Evolutionary conservation across 1,140 invertebrate species (phyloP).

Genomic region (Pogonognathellus flavescens): DNA sequence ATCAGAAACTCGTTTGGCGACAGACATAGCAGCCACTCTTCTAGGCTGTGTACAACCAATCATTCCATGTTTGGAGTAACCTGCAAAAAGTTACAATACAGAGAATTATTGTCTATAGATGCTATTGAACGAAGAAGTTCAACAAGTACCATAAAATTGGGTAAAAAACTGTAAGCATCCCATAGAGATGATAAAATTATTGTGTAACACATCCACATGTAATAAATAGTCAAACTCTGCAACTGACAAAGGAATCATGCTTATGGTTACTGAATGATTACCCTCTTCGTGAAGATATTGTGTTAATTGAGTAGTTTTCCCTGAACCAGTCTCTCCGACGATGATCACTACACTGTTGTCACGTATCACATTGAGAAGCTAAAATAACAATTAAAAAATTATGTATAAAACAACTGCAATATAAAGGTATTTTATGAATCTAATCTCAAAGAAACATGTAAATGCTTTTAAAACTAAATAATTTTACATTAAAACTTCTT

Average conservation of each 20-base stretch:
- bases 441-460: constrained; percentile 3
- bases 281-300: constrained; percentile 99
- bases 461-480: no score
- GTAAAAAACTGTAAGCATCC: background rate
- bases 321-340: constrained; percentile 98
- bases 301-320: constrained; percentile 99
- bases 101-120: constrained; percentile 6
- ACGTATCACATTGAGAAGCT: constrained; percentile 89
- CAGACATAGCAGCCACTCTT: constrained; percentile 98
- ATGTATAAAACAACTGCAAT: background rate
- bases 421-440: background rate
- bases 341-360: constrained; percentile 97
- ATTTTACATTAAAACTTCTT: no score
- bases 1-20: constrained; percentile 98
- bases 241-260: background rate
- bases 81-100: constrained; percentile 51
- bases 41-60: constrained; percentile 96
- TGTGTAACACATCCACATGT: no score
- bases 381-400: constrained; percentile 55
- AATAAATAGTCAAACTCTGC: no score
- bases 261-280: background rate
- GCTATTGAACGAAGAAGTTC: background rate
- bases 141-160: background rate
- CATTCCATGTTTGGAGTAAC: constrained; percentile 90
- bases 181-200: background rate